Evolutionary conservation across 2,113 vertebrate species (phyloP), one percentile per base, ranked within the genome.

Genomic region (human (Homo sapiens)): DNA sequence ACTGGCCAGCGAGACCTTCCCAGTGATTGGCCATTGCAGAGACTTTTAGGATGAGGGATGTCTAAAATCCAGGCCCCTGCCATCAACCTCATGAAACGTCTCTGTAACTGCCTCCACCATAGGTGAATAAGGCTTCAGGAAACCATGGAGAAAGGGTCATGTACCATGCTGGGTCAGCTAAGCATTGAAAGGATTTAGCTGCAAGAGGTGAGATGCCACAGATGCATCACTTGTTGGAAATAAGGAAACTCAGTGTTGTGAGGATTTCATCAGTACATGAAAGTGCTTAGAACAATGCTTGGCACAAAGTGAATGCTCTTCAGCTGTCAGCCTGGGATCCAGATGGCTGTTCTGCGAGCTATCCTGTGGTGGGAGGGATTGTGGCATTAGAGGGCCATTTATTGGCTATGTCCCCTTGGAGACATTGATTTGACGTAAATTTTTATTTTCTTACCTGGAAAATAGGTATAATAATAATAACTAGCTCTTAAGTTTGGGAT

Each of bases 371-470:
- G 43, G 30, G 27, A 32, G 82, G 80, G 14, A 22, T 61, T 57
- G 16, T 13, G 25, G n/a, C 14, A 25, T 45, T 18, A 45, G 48
- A 48, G 3, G 43, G 55, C 20, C 27, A 20, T 50, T 83, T 17
- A 40, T 55, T 12, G 85, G 27, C 73, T 23, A 6, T 8, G 23
- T n/a, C 16, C 45, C 18, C 64, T 87, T 79, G 30, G 40, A 59
- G 79, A 10, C 0, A 23, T 13, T 40, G 23, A 4, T 82, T 76
- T 78, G 45, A 55, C 48, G 43, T 50, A 72, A 79, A 82, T 40
- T 68, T 90, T 70, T 16, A 30, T 88, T 83, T 87, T 80, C 81
- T 84, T 48, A 83, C 20, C 76, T 94, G n/a, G 30, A 94, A 87
- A 89, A 78, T 11, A 43, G 7, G 16, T 43, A 64, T 32, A 32